These are phyloP conservation scores for Ceyx margarethae DNA, from an alignment of 2,113 vertebrate species.

Conservation along the genomic window DNA sequence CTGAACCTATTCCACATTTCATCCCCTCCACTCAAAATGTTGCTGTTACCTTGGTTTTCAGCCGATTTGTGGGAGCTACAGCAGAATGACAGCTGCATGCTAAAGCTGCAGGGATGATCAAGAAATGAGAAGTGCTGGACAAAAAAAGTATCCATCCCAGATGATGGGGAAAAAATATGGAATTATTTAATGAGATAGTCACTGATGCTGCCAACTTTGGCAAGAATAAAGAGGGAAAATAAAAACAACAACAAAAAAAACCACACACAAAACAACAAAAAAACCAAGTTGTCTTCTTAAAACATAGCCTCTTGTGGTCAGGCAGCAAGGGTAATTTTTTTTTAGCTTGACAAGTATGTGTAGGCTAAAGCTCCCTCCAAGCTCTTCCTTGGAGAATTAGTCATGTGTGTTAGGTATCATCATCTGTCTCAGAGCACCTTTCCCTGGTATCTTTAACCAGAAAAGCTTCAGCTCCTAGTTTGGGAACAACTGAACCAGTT, in stretches of 20 bases:
- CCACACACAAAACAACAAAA: not conserved
- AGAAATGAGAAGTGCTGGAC: not conserved
- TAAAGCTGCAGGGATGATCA: slow-evolving; percentile 25
- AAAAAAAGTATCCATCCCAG: not conserved
- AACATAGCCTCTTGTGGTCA: not conserved
- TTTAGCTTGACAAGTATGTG: not conserved
- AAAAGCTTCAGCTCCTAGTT: not conserved
- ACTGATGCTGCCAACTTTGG: not conserved
- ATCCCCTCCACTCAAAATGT: slow-evolving; percentile 64
- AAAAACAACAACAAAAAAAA: too few species aligned
- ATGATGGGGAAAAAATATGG: not conserved
- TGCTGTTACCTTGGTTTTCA: slow-evolving; percentile 69
- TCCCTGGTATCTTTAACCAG: not conserved
- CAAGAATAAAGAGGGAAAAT: not conserved
- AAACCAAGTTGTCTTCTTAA: not conserved
- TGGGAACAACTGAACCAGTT: not conserved
- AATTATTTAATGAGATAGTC: not conserved
- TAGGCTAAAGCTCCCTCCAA: not conserved
- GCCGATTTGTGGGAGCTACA: slow-evolving; percentile 52
- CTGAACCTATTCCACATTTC: slow-evolving; percentile 66
- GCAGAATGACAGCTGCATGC: slow-evolving; percentile 28
- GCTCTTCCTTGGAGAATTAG: not conserved
- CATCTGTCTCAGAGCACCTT: not conserved
- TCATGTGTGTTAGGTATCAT: not conserved
- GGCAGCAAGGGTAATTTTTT: not conserved